phyloP scores from a whole-genome alignment of 2,113 vertebrate genomes.

The Ictalurus punctatus region DNA sequence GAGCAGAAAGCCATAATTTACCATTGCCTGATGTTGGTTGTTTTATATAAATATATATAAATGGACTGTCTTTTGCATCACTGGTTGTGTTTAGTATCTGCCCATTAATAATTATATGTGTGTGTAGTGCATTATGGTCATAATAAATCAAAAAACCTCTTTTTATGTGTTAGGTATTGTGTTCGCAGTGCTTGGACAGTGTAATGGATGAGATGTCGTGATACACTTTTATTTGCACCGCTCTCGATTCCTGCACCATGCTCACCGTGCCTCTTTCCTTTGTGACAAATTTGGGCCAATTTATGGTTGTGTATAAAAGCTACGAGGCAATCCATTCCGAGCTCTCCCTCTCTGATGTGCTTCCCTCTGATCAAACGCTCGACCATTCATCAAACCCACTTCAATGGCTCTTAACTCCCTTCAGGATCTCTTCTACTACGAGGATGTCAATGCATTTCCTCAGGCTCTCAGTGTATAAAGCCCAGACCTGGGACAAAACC shows the following conservation, averaged over 20 bases:
- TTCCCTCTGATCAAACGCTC: conserved; percentile 34
- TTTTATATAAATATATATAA: background rate
- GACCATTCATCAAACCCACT: conserved; percentile 43
- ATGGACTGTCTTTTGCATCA: conserved; percentile 5
- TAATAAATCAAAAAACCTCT: conserved; percentile 23
- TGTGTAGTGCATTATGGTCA: background rate
- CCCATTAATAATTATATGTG: conserved; percentile 2
- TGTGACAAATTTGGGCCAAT: conserved; percentile 60
- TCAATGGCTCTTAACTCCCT: conserved; percentile 37
- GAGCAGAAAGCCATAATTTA: background rate
- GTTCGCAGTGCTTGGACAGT: conserved; percentile 34
- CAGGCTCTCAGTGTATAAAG: background rate
- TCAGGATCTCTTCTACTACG: conserved; percentile 28
- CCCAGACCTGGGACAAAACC: background rate
- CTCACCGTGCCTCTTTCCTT: conserved; percentile 43
- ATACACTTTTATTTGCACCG: conserved; percentile 53
- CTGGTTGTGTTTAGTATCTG: conserved; percentile 15
- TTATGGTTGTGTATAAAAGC: conserved; percentile 55
- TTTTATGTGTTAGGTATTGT: conserved; percentile 35
- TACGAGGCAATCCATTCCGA: conserved; percentile 45
- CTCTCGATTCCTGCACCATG: conserved; percentile 32
- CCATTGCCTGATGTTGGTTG: background rate
- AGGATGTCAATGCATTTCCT: conserved; percentile 3
- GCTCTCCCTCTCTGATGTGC: conserved; percentile 27
- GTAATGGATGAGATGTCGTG: conserved; percentile 54